These are phyloP conservation scores for Diachasmimorpha longicaudata DNA, from an alignment of 1,140 invertebrate species.

Conservation along the genomic window DNA sequence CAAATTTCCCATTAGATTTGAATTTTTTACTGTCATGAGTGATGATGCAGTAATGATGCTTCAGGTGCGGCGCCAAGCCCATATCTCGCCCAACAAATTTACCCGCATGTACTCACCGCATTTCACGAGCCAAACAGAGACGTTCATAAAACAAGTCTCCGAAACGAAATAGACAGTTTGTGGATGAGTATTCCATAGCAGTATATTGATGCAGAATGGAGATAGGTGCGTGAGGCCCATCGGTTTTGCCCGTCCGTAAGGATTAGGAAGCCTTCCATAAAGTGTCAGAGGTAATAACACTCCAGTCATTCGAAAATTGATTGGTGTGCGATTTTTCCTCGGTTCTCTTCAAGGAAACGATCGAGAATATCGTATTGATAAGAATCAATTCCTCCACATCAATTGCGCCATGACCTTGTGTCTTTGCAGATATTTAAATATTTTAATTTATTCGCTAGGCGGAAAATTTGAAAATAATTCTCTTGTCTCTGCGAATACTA, in stretches of 20 bases:
- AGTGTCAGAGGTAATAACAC: background rate
- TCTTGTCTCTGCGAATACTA: too few species aligned
- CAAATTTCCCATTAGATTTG: background rate
- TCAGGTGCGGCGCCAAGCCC: background rate
- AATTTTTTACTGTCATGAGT: background rate
- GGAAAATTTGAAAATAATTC: too few species aligned
- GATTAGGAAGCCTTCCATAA: background rate
- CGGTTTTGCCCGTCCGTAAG: background rate
- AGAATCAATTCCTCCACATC: too few species aligned
- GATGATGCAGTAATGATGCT: background rate
- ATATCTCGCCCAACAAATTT: background rate
- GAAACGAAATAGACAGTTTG: background rate
- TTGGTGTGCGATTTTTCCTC: background rate
- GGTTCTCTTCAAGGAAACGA: too few species aligned
- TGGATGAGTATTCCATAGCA: background rate
- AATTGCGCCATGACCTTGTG: too few species aligned
- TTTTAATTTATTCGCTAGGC: too few species aligned
- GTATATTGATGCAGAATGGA: background rate
- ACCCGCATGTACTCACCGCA: background rate
- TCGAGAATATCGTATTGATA: too few species aligned
- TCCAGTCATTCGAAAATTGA: background rate
- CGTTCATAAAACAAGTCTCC: background rate
- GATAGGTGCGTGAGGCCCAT: conserved; percentile 7
- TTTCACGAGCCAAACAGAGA: background rate
- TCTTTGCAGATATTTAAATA: too few species aligned